phyloP scores from a whole-genome alignment of 2,888 invertebrate species.

The Dasysyrphus tricinctus region DNA sequence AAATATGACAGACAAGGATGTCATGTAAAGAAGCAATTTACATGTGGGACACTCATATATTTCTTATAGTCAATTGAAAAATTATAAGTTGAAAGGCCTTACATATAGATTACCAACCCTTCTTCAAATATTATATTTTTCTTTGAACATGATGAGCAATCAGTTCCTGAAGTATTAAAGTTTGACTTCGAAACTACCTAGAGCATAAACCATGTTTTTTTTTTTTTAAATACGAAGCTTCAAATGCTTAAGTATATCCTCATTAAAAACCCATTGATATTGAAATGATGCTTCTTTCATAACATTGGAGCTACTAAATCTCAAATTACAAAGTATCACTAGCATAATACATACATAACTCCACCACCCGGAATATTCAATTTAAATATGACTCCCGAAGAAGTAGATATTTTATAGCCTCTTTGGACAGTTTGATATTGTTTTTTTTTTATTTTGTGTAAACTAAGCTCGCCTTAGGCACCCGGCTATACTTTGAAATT shows the following conservation, averaged over 20 bases:
- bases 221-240: too few species aligned
- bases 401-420: slow-evolving; percentile 27
- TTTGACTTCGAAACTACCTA: too few species aligned
- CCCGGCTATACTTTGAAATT: slow-evolving; percentile 1
- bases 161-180: too few species aligned
- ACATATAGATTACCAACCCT: too few species aligned
- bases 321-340: slow-evolving; percentile 8
- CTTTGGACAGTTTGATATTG: slow-evolving; percentile 1
- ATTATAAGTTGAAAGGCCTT: too few species aligned
- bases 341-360: not conserved
- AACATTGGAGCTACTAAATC: not conserved
- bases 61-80: too few species aligned
- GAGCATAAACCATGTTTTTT: too few species aligned
- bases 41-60: too few species aligned
- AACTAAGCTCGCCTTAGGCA: not conserved
- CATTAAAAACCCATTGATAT: not conserved
- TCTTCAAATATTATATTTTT: too few species aligned
- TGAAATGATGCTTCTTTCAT: not conserved
- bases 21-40: not conserved
- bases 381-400: slow-evolving; percentile 15
- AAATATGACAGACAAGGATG: not conserved
- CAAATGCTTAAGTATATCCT: too few species aligned
- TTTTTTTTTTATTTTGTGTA: not conserved
- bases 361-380: slow-evolving; percentile 7
- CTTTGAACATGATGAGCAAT: too few species aligned